Evolutionary conservation across 1,140 invertebrate species (phyloP), one percentile per base, ranked within the genome.

Genomic region (Trichoplusia ni): DNA sequence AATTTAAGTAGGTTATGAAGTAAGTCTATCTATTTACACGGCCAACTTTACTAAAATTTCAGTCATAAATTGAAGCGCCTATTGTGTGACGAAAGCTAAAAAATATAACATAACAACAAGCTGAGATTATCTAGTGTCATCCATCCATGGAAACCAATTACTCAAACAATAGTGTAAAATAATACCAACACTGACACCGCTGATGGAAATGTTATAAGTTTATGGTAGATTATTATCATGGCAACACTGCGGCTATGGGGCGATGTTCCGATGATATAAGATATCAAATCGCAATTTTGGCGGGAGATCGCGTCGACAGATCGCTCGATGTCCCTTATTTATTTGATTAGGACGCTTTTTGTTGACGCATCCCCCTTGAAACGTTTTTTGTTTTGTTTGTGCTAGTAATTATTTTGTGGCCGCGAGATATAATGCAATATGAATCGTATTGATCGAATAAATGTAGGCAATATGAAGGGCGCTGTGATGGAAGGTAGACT

Each of bases 221-320:
- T n/a, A n/a, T n/a, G n/a, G n/a, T 64, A 71, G 67, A 75, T 73
- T 71, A 75, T 74, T 33, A 70, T 72, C 51, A 40, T 54, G 47
- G 62, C 53, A 62, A 64, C 58, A 54, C 33, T 25, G 19, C 18
- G 63, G 72, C 33, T 25, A 19, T 25, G 63, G 72, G 69, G 65
- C 21, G 63, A 69, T 65, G 51, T 60, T 29, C 35, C 38, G 64
- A 40, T 60, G 69, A 76, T 79, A 79, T 75, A 69, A 71, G 74
- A 75, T 81, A 87, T 87, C 82, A 84, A 84, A 85, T 87, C 76
- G 62, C 82, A 79, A 84, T 85, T 85, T 56, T 81, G 77, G 80
- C 71, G 56, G 49, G 70, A 82, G 80, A 84, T 84, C 71, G 77
- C 68, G 74, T 54, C 66, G 65, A 82, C 80, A 83, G 78, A 78